Conservation (phyloP, 2,888 invertebrate species). For the Orchesella flavescens region DNA sequence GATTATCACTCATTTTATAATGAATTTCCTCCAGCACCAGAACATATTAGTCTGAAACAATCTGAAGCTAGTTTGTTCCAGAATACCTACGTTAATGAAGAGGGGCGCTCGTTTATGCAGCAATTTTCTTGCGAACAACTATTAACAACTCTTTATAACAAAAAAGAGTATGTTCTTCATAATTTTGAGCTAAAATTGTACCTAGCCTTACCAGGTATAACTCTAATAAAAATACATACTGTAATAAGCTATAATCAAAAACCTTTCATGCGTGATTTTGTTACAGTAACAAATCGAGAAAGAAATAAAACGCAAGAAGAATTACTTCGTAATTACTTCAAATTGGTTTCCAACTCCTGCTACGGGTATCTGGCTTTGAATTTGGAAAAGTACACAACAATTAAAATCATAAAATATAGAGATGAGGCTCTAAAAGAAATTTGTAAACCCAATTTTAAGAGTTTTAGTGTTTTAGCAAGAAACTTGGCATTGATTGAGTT, state of each 20-base stretch:
- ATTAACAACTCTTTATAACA: not conserved
- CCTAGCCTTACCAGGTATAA: not conserved
- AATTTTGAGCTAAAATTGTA: constrained; percentile 16
- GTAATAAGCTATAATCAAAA: not conserved
- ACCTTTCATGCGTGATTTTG: not conserved
- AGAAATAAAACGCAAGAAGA: not conserved
- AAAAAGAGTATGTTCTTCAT: constrained; percentile 9
- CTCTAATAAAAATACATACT: not conserved
- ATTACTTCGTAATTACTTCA: not conserved
- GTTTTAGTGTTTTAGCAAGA: not conserved
- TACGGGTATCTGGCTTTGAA: constrained; percentile 1
- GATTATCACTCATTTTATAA: not conserved
- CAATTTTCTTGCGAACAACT: constrained; percentile 15
- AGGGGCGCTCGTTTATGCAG: not conserved
- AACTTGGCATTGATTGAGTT: constrained; percentile 7
- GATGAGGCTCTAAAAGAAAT: not conserved
- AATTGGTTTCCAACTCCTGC: not conserved
- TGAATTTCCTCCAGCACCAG: not conserved
- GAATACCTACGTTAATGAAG: not conserved
- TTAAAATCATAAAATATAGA: not conserved
- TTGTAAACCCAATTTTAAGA: constrained; percentile 6
- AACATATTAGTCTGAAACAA: constrained; percentile 11
- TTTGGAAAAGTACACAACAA: not conserved
- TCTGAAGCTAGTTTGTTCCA: not conserved
- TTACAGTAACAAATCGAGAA: not conserved